Base-by-base conservation (phyloP, 2,888 invertebrate genomes). In the Lymantria monacha region DNA sequence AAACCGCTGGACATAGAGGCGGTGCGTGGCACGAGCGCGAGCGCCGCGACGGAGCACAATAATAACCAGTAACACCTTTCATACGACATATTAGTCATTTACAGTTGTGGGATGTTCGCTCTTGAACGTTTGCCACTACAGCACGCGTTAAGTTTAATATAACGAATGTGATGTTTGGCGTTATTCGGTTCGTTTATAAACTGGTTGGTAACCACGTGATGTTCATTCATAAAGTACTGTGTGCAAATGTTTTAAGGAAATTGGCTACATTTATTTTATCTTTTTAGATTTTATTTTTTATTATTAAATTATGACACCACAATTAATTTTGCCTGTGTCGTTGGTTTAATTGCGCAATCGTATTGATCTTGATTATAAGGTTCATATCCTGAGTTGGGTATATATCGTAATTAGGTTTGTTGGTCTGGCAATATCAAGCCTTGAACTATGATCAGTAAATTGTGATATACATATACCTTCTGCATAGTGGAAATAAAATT, bases 11-110 rank as follows among this genome's bases (percentile, higher is more conserved):
- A 44, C 31, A 12, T 7, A 46, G 46, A 30, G 36, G 42, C 12
- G 44, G 49, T 47, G 53, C 48, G 46, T 57, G 36, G 31, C 45
- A 55, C 42, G 41, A 41, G 9, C 15, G 42, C 57, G 46, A 53
- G 1, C 14, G 45, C 22, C 36, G 15, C 38, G 37, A 33, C 30
- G 11, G 11, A 30, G 42, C 42, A 3, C 10, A 36, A 3, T 31
- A 37, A 10, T 44, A 30, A 45, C 9, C 40, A 10, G 15, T 30
- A 41, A 48, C 42, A 42, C 12, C 42, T 12, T 1, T 1, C 8
- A 30, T 30, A 8, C 30, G 30, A 7, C n/a, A 30, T 42, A 11
- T 12, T 30, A n/a, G 42, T 30, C 30, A 42, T 22, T 12, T 11
- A 42, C 42, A 41, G 38, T 12, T 5, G 9, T 7, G 13, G 45